These are phyloP conservation scores for Leucophenga maculata DNA, from an alignment of 2,888 invertebrate genomes.

Conservation along the genomic window DNA sequence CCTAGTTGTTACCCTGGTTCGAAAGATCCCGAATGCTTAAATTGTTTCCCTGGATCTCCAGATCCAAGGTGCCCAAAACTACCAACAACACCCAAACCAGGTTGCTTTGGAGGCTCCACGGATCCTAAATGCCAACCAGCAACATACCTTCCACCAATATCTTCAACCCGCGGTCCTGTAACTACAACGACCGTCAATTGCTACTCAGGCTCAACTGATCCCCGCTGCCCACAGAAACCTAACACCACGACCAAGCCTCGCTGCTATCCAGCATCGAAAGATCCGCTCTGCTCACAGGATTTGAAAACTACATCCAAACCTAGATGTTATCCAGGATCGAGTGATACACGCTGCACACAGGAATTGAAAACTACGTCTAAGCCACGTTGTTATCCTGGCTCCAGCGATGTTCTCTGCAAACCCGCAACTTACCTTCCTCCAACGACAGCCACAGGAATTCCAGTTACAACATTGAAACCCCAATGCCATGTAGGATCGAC, in stretches of 20 bases:
- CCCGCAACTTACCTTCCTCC: slow-evolving; percentile 28
- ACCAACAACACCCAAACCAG: slow-evolving; percentile 11
- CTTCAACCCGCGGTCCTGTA: not conserved
- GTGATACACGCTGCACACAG: slow-evolving; percentile 21
- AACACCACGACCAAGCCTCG: slow-evolving; percentile 2
- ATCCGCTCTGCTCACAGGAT: too few species aligned
- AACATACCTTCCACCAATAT: not conserved
- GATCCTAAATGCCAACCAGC: slow-evolving; percentile 52
- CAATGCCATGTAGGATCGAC: slow-evolving; percentile 54
- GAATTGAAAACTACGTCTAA: slow-evolving; percentile 11
- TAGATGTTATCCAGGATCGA: slow-evolving; percentile 67
- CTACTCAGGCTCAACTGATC: too few species aligned
- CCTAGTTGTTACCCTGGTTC: slow-evolving; percentile 6
- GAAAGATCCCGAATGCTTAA: not conserved
- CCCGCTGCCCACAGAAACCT: slow-evolving; percentile 58
- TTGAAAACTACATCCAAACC: not conserved
- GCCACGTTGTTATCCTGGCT: slow-evolving; percentile 50
- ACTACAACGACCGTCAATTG: not conserved
- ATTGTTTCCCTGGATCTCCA: slow-evolving; percentile 54
- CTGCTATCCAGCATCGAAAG: slow-evolving; percentile 33
- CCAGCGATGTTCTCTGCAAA: slow-evolving; percentile 56
- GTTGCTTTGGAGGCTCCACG: slow-evolving; percentile 54
- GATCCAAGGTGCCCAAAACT: slow-evolving; percentile 50
- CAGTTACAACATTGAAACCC: slow-evolving; percentile 14
- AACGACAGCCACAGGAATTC: slow-evolving; percentile 17